Conservation (phyloP, 2,888 invertebrate genomes). For the Perithous albicinctus region DNA sequence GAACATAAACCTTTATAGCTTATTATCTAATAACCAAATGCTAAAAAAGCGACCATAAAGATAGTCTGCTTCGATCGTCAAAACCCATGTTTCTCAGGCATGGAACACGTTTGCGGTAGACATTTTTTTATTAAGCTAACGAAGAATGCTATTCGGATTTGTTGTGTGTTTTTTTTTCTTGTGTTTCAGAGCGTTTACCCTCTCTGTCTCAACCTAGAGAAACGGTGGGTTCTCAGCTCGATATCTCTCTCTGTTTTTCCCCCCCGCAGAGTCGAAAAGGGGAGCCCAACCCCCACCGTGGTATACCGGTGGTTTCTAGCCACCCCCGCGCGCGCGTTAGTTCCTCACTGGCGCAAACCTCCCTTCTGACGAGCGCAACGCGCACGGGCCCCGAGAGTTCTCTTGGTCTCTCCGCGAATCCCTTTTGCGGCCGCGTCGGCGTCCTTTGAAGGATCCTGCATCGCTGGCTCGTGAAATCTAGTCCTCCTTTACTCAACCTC, state of each 20-base stretch:
- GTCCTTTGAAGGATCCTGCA: conserved; percentile 83
- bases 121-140: conserved; percentile 41
- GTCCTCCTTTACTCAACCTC: conserved; percentile 81
- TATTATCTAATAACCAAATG: background rate
- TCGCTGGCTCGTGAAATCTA: conserved; percentile 84
- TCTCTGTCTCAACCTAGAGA: conserved; percentile 37
- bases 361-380: conserved; percentile 65
- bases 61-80: conserved; percentile 36
- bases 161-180: conserved; percentile 17
- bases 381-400: conserved; percentile 50
- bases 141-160: conserved; percentile 20
- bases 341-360: conserved; percentile 63
- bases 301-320: conserved; percentile 46
- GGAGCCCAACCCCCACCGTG: conserved; percentile 54
- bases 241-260: conserved; percentile 21
- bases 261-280: conserved; percentile 35
- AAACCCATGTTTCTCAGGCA: background rate
- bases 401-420: conserved; percentile 74
- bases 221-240: conserved; percentile 25
- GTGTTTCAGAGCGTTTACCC: conserved; percentile 19
- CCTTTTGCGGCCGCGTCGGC: conserved; percentile 81
- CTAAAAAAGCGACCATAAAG: background rate
- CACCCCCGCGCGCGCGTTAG: conserved; percentile 60
- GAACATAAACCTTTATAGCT: background rate
- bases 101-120: background rate